Percentiles rank a stretch among this genome's conserved stretches.
These are phyloP conservation scores for Halcyon malimbica DNA, from an alignment of 2,113 vertebrate species.

Conservation along the genomic window DNA sequence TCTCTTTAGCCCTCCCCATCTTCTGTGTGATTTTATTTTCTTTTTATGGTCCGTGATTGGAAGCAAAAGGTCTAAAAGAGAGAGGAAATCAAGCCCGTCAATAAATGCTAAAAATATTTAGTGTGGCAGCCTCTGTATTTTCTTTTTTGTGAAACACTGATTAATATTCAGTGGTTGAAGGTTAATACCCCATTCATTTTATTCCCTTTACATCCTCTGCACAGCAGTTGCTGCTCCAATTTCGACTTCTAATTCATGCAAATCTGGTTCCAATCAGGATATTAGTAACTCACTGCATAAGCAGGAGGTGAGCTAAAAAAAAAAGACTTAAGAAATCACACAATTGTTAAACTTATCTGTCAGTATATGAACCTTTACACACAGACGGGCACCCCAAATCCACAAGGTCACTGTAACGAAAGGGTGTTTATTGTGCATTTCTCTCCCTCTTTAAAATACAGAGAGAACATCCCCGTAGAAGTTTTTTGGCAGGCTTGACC, in stretches of 20 bases:
- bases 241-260: slow-evolving; percentile 80
- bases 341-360: slow-evolving; percentile 58
- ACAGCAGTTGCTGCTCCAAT: slow-evolving; percentile 79
- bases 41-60: slow-evolving; percentile 62
- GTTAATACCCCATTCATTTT: slow-evolving; percentile 87
- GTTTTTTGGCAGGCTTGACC: neutral
- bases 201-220: slow-evolving; percentile 88
- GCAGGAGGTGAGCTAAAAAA: slow-evolving; percentile 39
- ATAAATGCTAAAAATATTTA: slow-evolving; percentile 91
- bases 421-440: neutral
- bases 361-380: neutral
- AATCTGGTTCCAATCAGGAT: slow-evolving; percentile 91
- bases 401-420: neutral
- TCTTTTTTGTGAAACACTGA: slow-evolving; percentile 94
- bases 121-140: slow-evolving; percentile 90
- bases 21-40: slow-evolving; percentile 27
- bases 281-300: slow-evolving; percentile 82
- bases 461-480: neutral
- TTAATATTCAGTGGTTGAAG: slow-evolving; percentile 95
- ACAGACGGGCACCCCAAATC: neutral
- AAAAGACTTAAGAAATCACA: slow-evolving; percentile 39
- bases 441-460: neutral
- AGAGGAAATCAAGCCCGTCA: slow-evolving; percentile 82
- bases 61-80: slow-evolving; percentile 64
- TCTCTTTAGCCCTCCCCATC: neutral